A percentile compares a stretch with the other conserved stretches of the same genome.
phyloP scores from a whole-genome alignment of 1,140 invertebrate genomes.

The Cyclargus thomasi region DNA sequence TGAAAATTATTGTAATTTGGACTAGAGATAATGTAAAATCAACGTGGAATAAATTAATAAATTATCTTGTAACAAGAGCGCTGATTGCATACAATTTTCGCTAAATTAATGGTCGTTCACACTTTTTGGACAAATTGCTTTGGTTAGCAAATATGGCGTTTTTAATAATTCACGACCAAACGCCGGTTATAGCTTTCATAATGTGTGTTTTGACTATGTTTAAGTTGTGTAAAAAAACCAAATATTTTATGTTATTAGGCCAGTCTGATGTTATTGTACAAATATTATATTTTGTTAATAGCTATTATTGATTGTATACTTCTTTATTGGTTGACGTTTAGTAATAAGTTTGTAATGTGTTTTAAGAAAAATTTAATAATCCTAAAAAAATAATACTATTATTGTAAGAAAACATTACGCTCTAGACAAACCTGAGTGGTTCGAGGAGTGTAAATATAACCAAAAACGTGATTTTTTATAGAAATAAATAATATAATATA shows the following conservation, averaged over 20 bases:
- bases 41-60: background rate
- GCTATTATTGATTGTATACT: no score
- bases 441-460: no score
- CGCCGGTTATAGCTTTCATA: background rate
- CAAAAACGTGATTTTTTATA: no score
- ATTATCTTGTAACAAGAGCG: background rate
- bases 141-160: background rate
- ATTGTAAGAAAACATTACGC: no score
- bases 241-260: background rate
- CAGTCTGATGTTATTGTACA: background rate
- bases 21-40: background rate
- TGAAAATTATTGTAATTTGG: background rate
- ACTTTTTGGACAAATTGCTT: slow-evolving; percentile 3
- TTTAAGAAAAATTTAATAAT: no score
- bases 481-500: no score
- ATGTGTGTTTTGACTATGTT: background rate
- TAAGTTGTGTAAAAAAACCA: background rate
- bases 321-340: no score
- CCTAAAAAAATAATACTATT: no score
- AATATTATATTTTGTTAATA: no score
- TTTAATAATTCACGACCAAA: background rate
- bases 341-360: no score
- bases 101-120: background rate
- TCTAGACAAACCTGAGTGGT: no score
- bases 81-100: background rate